Base-by-base conservation (phyloP, 2,797 vertebrate genomes). In the Anisognathus igniventris region DNA sequence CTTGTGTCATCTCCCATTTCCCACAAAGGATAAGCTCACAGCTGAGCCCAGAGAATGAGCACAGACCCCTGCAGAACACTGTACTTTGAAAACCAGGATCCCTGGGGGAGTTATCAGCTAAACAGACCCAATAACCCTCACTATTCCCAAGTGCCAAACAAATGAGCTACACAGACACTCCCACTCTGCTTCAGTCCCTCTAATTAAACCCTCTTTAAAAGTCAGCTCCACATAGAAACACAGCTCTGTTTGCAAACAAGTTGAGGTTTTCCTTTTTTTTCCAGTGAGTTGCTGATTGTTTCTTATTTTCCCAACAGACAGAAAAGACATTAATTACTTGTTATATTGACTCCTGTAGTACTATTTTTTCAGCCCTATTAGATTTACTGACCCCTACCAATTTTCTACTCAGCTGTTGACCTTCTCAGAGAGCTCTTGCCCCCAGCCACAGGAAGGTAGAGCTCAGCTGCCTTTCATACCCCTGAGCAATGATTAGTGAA, bases 31-130 rank as follows among this genome's bases (percentile, higher is more conserved):
- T 14, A 40, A 94, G 31, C 33, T 83, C 73, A 44, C 51, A 80
- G 44, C 18, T 7, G 0, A 0, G 47, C 19, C 21, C 44, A 22
- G 31, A 58, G 66, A 73, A 47, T 0, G 3, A 89, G 60, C 58
- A 85, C n/a, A 79, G 31, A 51, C 14, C 12, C 22, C 58, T 65
- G 40, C 33, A 87, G 84, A 56, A 31, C 35, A 42, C 2, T 28
- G 45, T 28, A 53, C 24, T 60, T 27, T 0, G 80, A 50, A 67
- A 74, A 80, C 3, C 28, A 51, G 61, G 13, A 65, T 71, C 70
- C 57, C 76, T 48, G 37, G 39, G 57, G 74, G 35, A 31, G 61
- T 39, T n/a, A 31, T 31, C 68, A 86, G 53, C 23, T 27, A 71
- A 77, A 57, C 13, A 68, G 66, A 71, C 50, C 61, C 51, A 81